Conservation (phyloP, 2,113 vertebrate genomes). For the Mus pahari region DNA sequence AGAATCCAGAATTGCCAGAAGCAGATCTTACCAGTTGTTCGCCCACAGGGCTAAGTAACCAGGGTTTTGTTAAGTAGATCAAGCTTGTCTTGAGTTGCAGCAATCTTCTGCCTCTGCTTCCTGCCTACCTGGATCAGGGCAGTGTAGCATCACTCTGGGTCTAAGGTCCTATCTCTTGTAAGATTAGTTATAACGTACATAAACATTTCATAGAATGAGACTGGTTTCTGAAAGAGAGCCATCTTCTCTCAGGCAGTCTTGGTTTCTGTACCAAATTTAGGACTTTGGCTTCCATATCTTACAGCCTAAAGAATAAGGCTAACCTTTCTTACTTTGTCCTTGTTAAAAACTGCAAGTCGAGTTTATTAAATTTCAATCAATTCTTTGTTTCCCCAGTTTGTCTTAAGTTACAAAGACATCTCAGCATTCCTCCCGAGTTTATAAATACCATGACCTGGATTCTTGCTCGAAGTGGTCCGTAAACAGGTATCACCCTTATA, state of each 20-base stretch:
- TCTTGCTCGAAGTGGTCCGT: neutral
- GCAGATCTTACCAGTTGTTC: too few species aligned
- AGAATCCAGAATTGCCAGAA: neutral
- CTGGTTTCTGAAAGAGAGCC: neutral
- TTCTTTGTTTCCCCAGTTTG: slow-evolving; percentile 15
- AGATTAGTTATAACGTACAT: neutral
- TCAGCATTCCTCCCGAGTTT: slow-evolving; percentile 45
- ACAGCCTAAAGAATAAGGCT: neutral
- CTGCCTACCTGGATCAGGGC: neutral
- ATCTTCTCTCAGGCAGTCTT: neutral
- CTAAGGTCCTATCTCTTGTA: neutral
- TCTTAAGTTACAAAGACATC: slow-evolving; percentile 27
- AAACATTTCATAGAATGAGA: neutral
- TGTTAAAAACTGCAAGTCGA: slow-evolving; percentile 19
- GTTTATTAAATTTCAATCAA: slow-evolving; percentile 52
- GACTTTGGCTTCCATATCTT: neutral
- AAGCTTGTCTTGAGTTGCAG: neutral
- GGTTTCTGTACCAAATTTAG: neutral
- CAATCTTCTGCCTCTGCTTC: neutral
- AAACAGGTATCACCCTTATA: neutral
- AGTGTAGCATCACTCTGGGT: neutral
- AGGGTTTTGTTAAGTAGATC: neutral
- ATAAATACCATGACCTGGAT: neutral
- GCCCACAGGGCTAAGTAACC: neutral
- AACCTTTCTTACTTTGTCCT: slow-evolving; percentile 40